Percentiles rank a stretch among this genome's conserved stretches.
These are phyloP conservation scores for Phenganax marumi DNA, from an alignment of 92 coral and sea anemone species.

Conservation along the genomic window DNA sequence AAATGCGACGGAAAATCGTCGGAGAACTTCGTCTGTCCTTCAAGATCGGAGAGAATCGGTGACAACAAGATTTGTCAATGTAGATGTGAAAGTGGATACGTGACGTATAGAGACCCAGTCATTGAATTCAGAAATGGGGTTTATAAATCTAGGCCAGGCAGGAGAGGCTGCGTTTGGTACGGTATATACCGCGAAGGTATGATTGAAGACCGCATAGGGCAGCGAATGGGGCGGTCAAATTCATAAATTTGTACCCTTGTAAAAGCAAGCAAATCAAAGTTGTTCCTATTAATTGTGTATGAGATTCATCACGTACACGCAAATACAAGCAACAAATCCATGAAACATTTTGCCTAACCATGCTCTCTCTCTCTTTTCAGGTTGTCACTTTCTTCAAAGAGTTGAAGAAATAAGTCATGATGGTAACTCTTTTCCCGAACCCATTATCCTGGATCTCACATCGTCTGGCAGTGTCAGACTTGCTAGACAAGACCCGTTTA, in stretches of 20 bases:
- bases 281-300: no score
- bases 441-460: not conserved
- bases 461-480: not conserved
- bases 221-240: not conserved
- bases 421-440: not conserved
- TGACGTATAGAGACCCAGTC: conserved; percentile 12
- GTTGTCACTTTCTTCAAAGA: not conserved
- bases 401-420: not conserved
- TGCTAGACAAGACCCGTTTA: not conserved
- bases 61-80: not conserved
- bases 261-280: not conserved
- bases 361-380: not conserved
- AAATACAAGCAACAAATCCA: not conserved
- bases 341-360: no score
- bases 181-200: conserved; percentile 28
- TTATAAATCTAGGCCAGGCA: not conserved
- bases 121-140: not conserved
- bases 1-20: conserved; percentile 4
- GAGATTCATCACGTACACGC: not conserved
- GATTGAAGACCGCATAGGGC: not conserved
- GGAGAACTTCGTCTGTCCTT: not conserved
- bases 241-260: not conserved
- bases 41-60: not conserved
- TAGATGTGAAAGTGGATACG: conserved; percentile 15
- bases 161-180: conserved; percentile 27